Percentiles rank a stretch among this genome's conserved stretches.
Evolutionary conservation across 2,113 vertebrate species (phyloP).

Genomic region (Eidolon helvum): DNA sequence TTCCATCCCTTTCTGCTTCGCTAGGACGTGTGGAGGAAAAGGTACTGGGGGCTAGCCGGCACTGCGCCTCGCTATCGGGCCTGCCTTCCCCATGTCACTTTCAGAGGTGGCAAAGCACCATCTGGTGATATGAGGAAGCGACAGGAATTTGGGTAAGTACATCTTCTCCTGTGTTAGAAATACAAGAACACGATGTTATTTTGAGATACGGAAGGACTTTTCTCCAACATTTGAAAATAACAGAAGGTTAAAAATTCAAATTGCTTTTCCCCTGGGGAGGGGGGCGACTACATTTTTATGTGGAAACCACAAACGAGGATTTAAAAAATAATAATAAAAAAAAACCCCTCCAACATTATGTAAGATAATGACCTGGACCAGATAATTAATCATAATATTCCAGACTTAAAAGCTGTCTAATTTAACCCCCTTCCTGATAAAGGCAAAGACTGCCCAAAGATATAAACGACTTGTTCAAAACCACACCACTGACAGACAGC

Average conservation of each 20-base stretch:
- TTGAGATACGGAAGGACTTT: neutral
- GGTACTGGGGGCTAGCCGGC: neutral
- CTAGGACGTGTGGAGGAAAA: neutral
- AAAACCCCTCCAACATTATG: neutral
- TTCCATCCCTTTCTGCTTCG: neutral
- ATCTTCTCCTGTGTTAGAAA: neutral
- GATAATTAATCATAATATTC: neutral
- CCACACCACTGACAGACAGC: no score
- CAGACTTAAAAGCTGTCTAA: neutral
- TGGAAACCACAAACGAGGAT: neutral
- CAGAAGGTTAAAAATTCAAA: neutral
- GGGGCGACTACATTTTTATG: neutral
- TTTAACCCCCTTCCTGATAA: neutral
- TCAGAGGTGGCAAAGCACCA: neutral
- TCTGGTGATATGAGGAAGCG: neutral
- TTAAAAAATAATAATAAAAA: neutral
- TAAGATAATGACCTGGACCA: neutral
- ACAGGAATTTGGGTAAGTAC: neutral
- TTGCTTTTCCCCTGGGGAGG: neutral
- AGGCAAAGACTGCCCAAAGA: neutral
- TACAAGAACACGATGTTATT: neutral
- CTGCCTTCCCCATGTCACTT: neutral
- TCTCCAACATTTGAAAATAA: neutral
- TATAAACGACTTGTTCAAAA: neutral
- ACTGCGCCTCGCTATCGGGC: neutral